phyloP scores from a whole-genome alignment of 1,140 invertebrate genomes.

The Cydia pomonella region DNA sequence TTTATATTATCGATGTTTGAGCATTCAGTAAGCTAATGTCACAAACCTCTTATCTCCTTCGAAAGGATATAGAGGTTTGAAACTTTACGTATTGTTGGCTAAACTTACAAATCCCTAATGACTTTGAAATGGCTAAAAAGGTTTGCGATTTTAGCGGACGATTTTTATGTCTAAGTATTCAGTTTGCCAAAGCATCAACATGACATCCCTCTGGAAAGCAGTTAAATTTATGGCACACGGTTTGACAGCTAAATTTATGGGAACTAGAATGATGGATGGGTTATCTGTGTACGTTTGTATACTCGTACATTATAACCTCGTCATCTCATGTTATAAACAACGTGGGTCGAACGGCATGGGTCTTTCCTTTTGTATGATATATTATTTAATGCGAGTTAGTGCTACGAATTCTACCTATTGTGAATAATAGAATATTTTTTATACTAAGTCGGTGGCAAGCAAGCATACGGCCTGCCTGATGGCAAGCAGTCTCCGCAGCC shows the following conservation, averaged over 20 bases:
- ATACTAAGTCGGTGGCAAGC: no score
- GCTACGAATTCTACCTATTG: not conserved
- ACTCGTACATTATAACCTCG: constrained; percentile 31
- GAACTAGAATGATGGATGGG: constrained; percentile 30
- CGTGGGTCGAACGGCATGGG: constrained; percentile 18
- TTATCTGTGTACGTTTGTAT: constrained; percentile 16
- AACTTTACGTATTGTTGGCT: no score
- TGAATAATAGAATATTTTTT: not conserved
- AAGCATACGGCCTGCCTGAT: no score
- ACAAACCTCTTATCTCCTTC: no score
- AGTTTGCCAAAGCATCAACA: constrained; percentile 3
- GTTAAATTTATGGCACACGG: constrained; percentile 21
- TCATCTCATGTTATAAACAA: constrained; percentile 21
- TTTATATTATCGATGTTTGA: constrained; percentile 42
- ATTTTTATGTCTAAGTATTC: not conserved
- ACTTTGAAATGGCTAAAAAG: not conserved
- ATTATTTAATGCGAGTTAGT: not conserved
- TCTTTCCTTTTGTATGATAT: not conserved
- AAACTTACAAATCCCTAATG: no score
- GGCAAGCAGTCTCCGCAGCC: no score
- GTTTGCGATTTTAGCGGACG: not conserved
- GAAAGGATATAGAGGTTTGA: no score
- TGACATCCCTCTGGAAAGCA: constrained; percentile 14
- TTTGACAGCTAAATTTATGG: constrained; percentile 31
- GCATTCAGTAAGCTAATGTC: constrained; percentile 35